These are phyloP conservation scores for Macrotus californicus DNA, from an alignment of 2,113 vertebrate genomes.

Conservation along the genomic window DNA sequence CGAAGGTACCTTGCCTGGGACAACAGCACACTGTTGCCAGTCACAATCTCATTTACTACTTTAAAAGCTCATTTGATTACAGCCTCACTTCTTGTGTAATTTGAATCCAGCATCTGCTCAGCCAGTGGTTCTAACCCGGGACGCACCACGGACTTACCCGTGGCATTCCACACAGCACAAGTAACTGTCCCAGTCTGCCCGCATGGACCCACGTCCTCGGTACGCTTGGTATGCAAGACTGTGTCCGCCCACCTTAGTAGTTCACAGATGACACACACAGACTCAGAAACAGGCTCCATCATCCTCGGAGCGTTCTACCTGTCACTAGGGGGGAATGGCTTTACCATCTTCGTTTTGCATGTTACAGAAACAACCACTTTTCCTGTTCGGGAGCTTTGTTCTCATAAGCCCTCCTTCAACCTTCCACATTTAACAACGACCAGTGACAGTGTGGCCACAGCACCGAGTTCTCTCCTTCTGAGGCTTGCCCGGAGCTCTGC, in stretches of 20 bases:
- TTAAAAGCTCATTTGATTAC: background rate
- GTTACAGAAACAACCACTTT: background rate
- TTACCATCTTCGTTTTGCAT: background rate
- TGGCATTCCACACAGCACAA: background rate
- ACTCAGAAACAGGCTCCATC: background rate
- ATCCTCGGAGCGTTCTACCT: background rate
- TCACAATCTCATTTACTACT: background rate
- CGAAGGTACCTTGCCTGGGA: background rate
- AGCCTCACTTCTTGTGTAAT: background rate
- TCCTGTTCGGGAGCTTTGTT: background rate
- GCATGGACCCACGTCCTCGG: background rate
- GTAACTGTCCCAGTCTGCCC: background rate
- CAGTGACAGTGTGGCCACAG: too few relatives aligned
- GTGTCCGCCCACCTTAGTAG: too few relatives aligned
- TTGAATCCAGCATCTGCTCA: background rate
- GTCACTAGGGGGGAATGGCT: background rate
- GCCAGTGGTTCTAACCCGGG: background rate
- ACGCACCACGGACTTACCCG: background rate
- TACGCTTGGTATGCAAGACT: accelerated
- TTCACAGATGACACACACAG: too few relatives aligned
- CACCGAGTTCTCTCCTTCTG: too few relatives aligned
- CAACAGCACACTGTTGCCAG: too few relatives aligned
- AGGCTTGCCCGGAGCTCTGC: too few relatives aligned
- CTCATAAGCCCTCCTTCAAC: background rate
- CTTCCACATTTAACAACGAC: accelerated